Evolutionary conservation across 2,888 invertebrate species (phyloP), one percentile per base, ranked within the genome.

Genomic region (Apamea monoglypha): DNA sequence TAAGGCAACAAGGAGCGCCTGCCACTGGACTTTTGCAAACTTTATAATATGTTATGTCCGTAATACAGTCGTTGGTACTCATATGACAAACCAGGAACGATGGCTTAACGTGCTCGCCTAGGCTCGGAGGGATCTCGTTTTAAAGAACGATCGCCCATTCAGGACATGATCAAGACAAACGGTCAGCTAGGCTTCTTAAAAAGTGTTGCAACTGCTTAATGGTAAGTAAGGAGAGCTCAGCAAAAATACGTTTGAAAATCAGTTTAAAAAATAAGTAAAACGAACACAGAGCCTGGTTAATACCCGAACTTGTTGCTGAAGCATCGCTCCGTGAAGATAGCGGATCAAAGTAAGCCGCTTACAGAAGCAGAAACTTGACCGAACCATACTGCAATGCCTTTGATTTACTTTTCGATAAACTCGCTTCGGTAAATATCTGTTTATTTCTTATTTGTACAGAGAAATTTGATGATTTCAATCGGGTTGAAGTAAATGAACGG

Each of bases 341-440:
- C 81, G 91, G 91, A 92, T 92, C 90, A 87, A 89, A 90, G 85
- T 91, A 92, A 92, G 91, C 91, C 84, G 92, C 92, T 92, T 92
- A 92, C 83, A 88, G 82, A 84, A 84, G 80, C 86, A 88, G 81
- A 89, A 91, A 92, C 91, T 92, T 91, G 90, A 89, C 92, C 91
- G 86, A 83, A 70, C 87, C 75, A 79, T 79, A 86, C 82, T 87
- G 87, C 87, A 87, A 76, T 81, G 86, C 82, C 90, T 90, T 90
- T 91, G 90, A 91, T 91, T 91, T 89, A 89, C 87, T 84, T 81
- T 71, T 73, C 81, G 80, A 87, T 88, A 87, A 88, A 87, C 71
- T 76, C 76, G 69, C 66, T 74, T 78, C 72, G 63, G 74, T 79
- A 89, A 88, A 87, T 74, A 87, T 80, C 85, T 80, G 80, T 85